Evolutionary conservation across 37 sponge, comb jelly and placozoan species (phyloP).

Genomic region (Theonella swinhoei): DNA sequence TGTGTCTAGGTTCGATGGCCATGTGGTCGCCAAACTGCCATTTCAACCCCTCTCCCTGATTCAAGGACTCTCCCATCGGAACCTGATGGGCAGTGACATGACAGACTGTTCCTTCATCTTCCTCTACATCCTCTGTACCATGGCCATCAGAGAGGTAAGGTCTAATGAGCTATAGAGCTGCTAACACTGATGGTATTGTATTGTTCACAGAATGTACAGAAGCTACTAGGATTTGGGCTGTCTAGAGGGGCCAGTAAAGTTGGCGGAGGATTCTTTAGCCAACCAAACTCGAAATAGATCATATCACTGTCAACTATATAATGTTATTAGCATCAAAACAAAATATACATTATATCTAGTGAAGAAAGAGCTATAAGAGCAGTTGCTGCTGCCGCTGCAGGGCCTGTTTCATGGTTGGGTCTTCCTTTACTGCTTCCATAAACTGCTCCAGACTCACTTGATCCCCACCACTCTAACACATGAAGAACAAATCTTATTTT

Average conservation of each 20-base stretch:
- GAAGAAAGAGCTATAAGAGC: background rate
- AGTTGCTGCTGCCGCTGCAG: slow-evolving; percentile 32
- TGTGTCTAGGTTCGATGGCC: slow-evolving; percentile 95
- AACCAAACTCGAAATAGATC: slow-evolving; percentile 6
- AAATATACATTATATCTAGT: background rate
- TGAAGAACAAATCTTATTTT: background rate
- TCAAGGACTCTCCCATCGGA: slow-evolving; percentile 95
- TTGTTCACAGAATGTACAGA: slow-evolving; percentile 79
- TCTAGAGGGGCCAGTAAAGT: slow-evolving; percentile 72
- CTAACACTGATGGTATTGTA: no score
- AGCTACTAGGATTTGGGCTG: slow-evolving; percentile 74
- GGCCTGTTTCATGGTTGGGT: slow-evolving; percentile 57
- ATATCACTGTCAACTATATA: background rate
- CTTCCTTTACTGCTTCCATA: slow-evolving; percentile 49
- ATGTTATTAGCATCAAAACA: background rate
- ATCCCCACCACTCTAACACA: slow-evolving; percentile 52
- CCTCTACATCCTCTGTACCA: slow-evolving; percentile 98
- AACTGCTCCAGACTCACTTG: slow-evolving; percentile 57
- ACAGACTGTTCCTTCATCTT: slow-evolving; percentile 99
- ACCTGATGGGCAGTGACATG: slow-evolving; percentile 93
- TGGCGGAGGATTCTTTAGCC: slow-evolving; percentile 40
- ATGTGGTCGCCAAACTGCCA: slow-evolving; percentile 96
- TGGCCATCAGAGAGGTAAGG: slow-evolving; percentile 96
- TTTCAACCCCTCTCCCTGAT: slow-evolving; percentile 88
- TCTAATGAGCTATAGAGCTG: background rate